Evolutionary conservation across 2,888 invertebrate species (phyloP), one percentile per base, ranked within the genome.

Genomic region (Crossocerus cetratus): DNA sequence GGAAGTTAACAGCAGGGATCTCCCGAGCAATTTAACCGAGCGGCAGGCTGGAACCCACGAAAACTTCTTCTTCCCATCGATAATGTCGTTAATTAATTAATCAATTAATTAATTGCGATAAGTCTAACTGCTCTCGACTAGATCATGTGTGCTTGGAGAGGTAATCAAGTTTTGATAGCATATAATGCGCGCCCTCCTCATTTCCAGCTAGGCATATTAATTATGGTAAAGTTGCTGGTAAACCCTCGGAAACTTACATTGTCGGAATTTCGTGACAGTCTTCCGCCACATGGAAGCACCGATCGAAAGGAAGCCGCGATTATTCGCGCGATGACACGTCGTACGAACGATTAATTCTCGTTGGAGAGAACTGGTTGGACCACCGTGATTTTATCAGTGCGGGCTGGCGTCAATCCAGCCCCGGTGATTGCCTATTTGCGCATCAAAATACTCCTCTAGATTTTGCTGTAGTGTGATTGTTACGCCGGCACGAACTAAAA

Each of bases 371-470:
- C 59, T 54, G 63, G 53, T 53, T 59, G 44, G 54, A 54, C 58
- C 42, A 56, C 42, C 56, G 53, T 55, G 72, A 78, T 75, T 71
- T 78, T 75, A 71, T 72, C 65, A 63, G 54, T 14, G 44, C 57
- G 16, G 56, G 43, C 53, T 78, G 70, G 70, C 78, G 42, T 21
- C 55, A 18, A 45, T 76, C 76, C 71, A 76, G 65, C 54, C 67
- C 44, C 18, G 42, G 57, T 65, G 77, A 80, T 79, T 72, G 65
- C 55, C 73, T 63, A 59, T 73, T 72, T 67, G 67, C 67, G 77
- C 56, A 54, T 74, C 55, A 22, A 66, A 78, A 75, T 71, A 71
- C 74, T 71, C 70, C 70, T 57, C 45, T n/a, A 3, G 58, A 18
- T 45, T 58, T 42, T n/a, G n/a, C 18, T 57, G 32, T 32, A 32